Conservation (phyloP, 2,113 vertebrate genomes). For the human (Homo sapiens) region GRCh38 chr2:52120501-52121000, state of each 20-base stretch:
- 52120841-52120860: not conserved
- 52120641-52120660: not conserved
- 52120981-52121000: not conserved
- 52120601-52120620: conserved; percentile 27
- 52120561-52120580: rapidly evolving
- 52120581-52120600: not conserved
- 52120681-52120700: not conserved
- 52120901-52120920: not conserved
- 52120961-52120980: not conserved
- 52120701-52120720: not conserved
- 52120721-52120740: not conserved
- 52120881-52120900: not conserved
- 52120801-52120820: not conserved
- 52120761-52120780: not conserved
- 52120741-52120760: not conserved
- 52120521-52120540: not conserved
- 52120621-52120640: not conserved
- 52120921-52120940: not conserved
- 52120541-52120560: not conserved
- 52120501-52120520: not conserved
- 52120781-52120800: not conserved
- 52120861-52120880: not conserved
- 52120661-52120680: not conserved
- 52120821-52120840: not conserved
- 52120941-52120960: not conserved